Conservation (phyloP, 2,888 invertebrate genomes). For the Elegia similella region DNA sequence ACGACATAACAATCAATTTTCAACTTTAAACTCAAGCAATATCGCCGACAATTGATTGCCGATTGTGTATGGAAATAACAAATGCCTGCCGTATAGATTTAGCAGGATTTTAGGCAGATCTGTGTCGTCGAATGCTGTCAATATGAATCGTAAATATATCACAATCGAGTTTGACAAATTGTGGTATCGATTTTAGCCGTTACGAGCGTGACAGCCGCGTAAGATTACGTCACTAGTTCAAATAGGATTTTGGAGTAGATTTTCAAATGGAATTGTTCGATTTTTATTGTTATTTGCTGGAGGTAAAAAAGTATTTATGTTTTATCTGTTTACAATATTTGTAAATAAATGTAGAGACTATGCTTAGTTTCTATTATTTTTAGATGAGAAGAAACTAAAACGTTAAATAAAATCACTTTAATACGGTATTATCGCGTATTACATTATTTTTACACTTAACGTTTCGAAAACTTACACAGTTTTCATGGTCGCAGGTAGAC, state of each 20-base stretch:
- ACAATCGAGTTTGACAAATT: slow-evolving; percentile 44
- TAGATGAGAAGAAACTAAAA: too few relatives aligned
- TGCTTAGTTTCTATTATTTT: too few relatives aligned
- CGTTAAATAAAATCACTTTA: too few relatives aligned
- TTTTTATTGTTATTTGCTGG: too few relatives aligned
- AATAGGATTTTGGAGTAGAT: slow-evolving; percentile 3
- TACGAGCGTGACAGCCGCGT: slow-evolving; percentile 2
- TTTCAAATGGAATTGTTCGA: not conserved
- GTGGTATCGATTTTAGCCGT: slow-evolving; percentile 18
- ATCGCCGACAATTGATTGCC: slow-evolving; percentile 29
- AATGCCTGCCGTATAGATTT: slow-evolving; percentile 64
- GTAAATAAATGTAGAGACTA: too few relatives aligned
- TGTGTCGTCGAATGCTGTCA: slow-evolving; percentile 54
- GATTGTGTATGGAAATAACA: slow-evolving; percentile 38
- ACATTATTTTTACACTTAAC: too few relatives aligned
- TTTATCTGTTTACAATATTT: not conserved
- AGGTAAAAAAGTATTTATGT: too few relatives aligned
- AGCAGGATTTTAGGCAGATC: slow-evolving; percentile 60
- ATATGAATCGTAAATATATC: slow-evolving; percentile 40
- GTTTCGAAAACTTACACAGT: too few relatives aligned
- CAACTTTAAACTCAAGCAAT: slow-evolving; percentile 27
- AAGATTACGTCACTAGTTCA: slow-evolving; percentile 13
- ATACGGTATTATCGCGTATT: too few relatives aligned
- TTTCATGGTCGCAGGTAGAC: too few relatives aligned
- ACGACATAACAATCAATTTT: slow-evolving; percentile 50